A percentile compares a stretch with the other conserved stretches of the same genome.
Conservation (phyloP, 1,140 invertebrate species). For the Zaprionus ornatus region DNA sequence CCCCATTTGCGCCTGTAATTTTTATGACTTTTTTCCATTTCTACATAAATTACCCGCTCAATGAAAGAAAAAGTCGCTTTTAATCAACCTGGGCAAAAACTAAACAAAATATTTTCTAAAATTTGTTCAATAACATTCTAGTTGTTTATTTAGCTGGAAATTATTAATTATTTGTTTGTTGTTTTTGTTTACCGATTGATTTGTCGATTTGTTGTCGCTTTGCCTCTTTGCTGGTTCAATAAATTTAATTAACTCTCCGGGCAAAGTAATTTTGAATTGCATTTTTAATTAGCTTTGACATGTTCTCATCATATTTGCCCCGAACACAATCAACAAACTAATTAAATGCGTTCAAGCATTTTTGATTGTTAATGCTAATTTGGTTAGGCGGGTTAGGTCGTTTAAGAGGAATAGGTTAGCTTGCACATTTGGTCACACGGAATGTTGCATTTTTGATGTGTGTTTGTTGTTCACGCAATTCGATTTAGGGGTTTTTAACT, state of each 20-base stretch:
- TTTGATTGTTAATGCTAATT: constrained; percentile 79
- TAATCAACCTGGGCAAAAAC: not conserved
- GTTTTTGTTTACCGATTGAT: constrained; percentile 45
- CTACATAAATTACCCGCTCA: not conserved
- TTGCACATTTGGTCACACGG: constrained; percentile 17
- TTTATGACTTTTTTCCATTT: not conserved
- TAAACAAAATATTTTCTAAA: not conserved
- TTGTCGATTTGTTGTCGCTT: constrained; percentile 50
- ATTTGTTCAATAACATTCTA: constrained; percentile 12
- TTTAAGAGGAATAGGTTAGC: constrained; percentile 3
- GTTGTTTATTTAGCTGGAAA: constrained; percentile 73
- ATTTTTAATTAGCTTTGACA: constrained; percentile 78
- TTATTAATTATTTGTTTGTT: constrained; percentile 50
- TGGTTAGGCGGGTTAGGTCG: constrained; percentile 55
- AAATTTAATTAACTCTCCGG: constrained; percentile 71
- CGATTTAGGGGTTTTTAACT: not conserved
- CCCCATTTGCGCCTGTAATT: constrained; percentile 60
- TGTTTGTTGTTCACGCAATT: constrained; percentile 30
- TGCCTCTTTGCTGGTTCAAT: constrained; percentile 41
- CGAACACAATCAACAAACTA: constrained; percentile 68
- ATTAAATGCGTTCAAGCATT: constrained; percentile 82
- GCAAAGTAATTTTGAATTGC: constrained; percentile 59
- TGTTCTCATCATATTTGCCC: constrained; percentile 54
- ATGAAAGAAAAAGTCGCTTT: not conserved
- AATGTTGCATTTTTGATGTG: constrained; percentile 65